Base-by-base conservation (phyloP, 2,888 invertebrate species). In the Petrolisthes cinctipes region DNA sequence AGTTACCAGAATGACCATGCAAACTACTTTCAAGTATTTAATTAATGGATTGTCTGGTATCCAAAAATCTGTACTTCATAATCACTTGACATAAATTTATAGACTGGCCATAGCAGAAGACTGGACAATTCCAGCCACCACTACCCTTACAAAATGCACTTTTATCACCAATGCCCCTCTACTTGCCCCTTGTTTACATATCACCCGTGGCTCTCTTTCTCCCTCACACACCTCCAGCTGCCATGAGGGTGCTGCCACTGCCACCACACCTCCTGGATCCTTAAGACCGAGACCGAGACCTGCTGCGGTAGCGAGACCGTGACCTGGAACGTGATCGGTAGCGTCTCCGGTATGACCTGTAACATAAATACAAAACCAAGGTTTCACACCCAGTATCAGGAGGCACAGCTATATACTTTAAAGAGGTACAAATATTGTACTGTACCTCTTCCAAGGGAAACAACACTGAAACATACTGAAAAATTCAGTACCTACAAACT, bases 241-340 rank as follows among this genome's bases (percentile, higher is more conserved):
- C 71, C 17, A 20, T 20, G 6, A n/a, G 71, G 14, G 6, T 71
- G 71, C 71, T n/a, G 20, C 71, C 71, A 71, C 71, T 20, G 20
- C 71, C 71, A 71, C 71, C 6, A 6, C 14, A 71, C 6, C 71
- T 11, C 68, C 80, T 68, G 37, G 17, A 53, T 73, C 87, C 84
- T 88, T 81, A 88, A 11, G 87, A 84, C 71, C 87, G 87, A 80
- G 87, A 86, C n/a, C 86, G 56, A 14, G 86, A 87, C 6, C 87
- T 83, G 53, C 83, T 87, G 81, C 75, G 85, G 80, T 87, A 80
- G 37, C 83, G 73, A 5, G 87, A 87, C 5, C 84, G 87, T 20
- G 87, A 84, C n/a, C 81, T 83, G 66, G 87, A 84, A 37, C 83
- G 83, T 53, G 87, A 87, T 37, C 83, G 83, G 37, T 83, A 56